Base-by-base conservation (phyloP, 2,113 vertebrate species). In the Pantherophis guttatus region DNA sequence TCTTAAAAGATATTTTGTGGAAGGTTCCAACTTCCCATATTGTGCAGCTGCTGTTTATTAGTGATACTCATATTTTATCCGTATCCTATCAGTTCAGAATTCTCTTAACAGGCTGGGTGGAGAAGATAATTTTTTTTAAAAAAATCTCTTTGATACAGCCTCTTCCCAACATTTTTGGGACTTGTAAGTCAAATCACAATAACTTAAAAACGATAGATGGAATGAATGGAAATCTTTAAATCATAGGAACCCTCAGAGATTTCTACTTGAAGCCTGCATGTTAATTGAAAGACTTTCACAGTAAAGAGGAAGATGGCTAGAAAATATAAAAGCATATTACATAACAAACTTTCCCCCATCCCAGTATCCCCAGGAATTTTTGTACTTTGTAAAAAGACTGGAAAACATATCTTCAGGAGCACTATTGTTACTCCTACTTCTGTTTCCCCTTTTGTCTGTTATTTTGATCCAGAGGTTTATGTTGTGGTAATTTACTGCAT, bases 21-120 rank as follows among this genome's bases (percentile, higher is more conserved):
- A 94, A 93, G 95, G 96, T 94, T 87, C 93, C 96, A 95, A 95
- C 94, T 96, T 90, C 75, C 88, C 91, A 92, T 88, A 50, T 54
- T 88, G 91, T 87, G 90, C 97, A 96, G 96, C 97, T 97, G 97
- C 96, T 93, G 95, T 94, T 94, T 96, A 93, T 96, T 95, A 96
- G 95, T 55, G 95, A 91, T 93, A 95, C 94, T 97, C 94, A 50
- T 95, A 93, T 96, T 96, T 96, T 95, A 95, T 90, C 75, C 21
- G 88, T 92, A 92, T 59, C 89, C 85, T 33, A 70, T 53, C 93
- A 93, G 91, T 91, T 21, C 90, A 55, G 95, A 95, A 93, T 87
- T 86, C 90, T 87, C 81, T 33, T 44, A 48, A 89, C 48, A 90
- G 54, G 24, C 26, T 90, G 94, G 89, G 87, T 86, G 8, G 23